phyloP scores from a whole-genome alignment of 2,113 vertebrate genomes.

The Catharus fuscescens region DNA sequence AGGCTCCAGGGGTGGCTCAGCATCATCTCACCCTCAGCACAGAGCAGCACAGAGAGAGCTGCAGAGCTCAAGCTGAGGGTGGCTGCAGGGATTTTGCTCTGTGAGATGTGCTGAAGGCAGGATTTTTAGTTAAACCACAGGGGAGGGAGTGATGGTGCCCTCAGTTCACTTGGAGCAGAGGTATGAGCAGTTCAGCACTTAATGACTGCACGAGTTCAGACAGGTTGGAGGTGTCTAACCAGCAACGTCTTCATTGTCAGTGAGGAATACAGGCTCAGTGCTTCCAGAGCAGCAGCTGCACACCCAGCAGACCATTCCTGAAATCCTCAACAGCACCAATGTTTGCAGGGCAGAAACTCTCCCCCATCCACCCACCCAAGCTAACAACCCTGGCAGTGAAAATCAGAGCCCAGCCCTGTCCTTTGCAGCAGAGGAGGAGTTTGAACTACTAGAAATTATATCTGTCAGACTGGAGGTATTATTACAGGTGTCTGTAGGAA shows the following conservation, averaged over 20 bases:
- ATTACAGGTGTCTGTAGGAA: not conserved
- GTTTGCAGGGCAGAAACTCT: not conserved
- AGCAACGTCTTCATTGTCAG: not conserved
- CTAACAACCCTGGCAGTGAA: not conserved
- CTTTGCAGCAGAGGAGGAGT: not conserved
- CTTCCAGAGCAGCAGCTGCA: conserved; percentile 3
- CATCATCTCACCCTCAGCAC: not conserved
- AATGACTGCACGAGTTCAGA: conserved; percentile 9
- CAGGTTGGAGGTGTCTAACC: conserved; percentile 19
- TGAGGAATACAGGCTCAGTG: not conserved
- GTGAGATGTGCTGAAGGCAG: not conserved
- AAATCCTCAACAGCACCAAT: not conserved
- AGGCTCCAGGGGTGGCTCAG: not conserved
- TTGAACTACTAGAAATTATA: not conserved
- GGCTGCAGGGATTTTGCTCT: not conserved
- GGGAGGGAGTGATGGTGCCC: not conserved
- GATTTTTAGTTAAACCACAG: not conserved
- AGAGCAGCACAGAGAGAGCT: not conserved
- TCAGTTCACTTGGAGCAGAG: not conserved
- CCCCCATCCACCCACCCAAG: not conserved
- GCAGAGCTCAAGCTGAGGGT: not conserved
- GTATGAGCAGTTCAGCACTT: not conserved
- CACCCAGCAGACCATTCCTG: not conserved
- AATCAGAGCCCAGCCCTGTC: not conserved
- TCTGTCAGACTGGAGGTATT: not conserved